A percentile compares a stretch with the other conserved stretches of the same genome.
phyloP scores from a whole-genome alignment of 2,888 invertebrate species.

The Trissonchulus sp. region DNA sequence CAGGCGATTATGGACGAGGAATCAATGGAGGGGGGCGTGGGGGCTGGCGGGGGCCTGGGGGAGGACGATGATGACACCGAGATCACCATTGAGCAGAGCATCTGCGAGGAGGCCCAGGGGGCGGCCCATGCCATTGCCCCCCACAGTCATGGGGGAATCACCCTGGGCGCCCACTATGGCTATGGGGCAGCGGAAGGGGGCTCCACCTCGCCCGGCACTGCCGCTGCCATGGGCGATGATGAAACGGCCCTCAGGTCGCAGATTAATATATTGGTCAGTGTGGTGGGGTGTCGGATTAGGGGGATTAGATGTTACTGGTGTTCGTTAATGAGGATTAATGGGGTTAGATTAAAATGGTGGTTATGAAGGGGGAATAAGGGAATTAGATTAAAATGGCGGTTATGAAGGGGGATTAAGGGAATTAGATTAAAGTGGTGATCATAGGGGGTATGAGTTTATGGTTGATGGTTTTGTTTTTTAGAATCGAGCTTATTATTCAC shows the following conservation, averaged over 20 bases:
- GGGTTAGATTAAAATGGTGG: no score
- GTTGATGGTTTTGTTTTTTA: neutral
- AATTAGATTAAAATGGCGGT: no score
- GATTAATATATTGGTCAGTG: conserved; percentile 23
- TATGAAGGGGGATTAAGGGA: no score
- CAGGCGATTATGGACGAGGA: conserved; percentile 19
- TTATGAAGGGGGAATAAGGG: no score
- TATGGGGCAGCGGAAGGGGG: neutral
- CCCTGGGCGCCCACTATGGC: neutral
- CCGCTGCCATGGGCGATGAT: neutral
- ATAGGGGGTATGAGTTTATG: no score
- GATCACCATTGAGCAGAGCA: conserved; percentile 16
- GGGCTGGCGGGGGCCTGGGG: no score
- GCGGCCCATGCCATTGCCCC: neutral
- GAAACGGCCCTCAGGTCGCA: conserved; percentile 12
- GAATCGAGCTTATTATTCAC: neutral
- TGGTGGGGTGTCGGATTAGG: no score
- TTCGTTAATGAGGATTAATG: no score
- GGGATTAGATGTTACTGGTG: no score
- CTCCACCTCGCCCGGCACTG: neutral
- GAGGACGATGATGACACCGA: conserved; percentile 25
- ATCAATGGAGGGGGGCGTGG: no score
- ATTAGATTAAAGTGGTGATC: no score
- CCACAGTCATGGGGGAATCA: neutral
- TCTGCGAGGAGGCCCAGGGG: neutral